A percentile compares a stretch with the other conserved stretches of the same genome.
phyloP scores from a whole-genome alignment of 1,140 invertebrate genomes.

The Hypothenemus hampei region DNA sequence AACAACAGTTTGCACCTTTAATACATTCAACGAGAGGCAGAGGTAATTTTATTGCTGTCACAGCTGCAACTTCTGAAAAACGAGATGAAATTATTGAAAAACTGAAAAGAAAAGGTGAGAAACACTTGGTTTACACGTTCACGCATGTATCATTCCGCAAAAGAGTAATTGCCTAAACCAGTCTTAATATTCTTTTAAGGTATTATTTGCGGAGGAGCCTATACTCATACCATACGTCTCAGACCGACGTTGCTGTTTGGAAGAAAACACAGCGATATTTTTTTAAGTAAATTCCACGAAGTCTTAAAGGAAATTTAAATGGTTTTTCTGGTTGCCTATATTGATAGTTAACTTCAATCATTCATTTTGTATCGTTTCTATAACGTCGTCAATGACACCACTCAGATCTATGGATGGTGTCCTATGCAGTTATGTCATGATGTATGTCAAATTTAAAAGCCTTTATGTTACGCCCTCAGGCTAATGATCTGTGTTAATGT shows the following conservation, averaged over 20 bases:
- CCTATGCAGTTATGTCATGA: too few species aligned
- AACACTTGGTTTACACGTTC: too few species aligned
- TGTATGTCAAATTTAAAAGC: too few species aligned
- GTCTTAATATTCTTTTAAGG: constrained; percentile 48
- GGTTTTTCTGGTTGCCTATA: too few species aligned
- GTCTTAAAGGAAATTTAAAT: constrained; percentile 63
- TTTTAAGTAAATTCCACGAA: constrained; percentile 76
- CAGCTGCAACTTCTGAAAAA: constrained; percentile 59
- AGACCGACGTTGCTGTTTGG: constrained; percentile 87
- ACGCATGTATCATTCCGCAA: too few species aligned
- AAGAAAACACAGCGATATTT: constrained; percentile 85
- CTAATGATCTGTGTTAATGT: too few species aligned
- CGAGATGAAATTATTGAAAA: constrained; percentile 77
- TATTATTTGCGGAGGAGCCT: constrained; percentile 85
- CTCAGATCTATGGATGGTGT: too few species aligned
- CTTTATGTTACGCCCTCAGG: too few species aligned
- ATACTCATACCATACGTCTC: constrained; percentile 73
- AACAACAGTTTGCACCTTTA: constrained; percentile 68
- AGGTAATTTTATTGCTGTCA: constrained; percentile 89
- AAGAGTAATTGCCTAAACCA: too few species aligned
- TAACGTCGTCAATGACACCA: too few species aligned
- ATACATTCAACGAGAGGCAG: constrained; percentile 80
- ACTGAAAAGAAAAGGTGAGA: constrained; percentile 73
- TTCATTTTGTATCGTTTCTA: too few species aligned
- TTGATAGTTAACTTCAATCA: too few species aligned